Evolutionary conservation across 2,888 invertebrate species (phyloP), one percentile per base, ranked within the genome.

Genomic region (Ichneumoninae sp.): DNA sequence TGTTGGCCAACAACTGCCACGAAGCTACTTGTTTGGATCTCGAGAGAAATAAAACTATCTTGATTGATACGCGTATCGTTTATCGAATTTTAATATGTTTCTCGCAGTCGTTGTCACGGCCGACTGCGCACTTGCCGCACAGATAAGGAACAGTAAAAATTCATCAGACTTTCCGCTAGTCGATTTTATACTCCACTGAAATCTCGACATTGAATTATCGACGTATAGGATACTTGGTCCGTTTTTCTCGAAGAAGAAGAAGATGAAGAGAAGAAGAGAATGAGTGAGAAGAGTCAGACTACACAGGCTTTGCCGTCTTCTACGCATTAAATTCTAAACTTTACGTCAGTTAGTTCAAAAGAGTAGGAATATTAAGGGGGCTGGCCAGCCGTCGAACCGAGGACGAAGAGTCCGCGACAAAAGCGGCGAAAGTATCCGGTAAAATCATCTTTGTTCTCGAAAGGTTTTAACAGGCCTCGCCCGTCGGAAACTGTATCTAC

Each of bases 161-260:
- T 80, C 80, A 65, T 84, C 84, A 80, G 84, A 84, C 80, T 84
- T 80, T 78, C 50, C 62, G 74, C 77, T 74, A 74, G 72, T 77
- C 68, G 77, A 77, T 80, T 52, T 62, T 68, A 74, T 60, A 80
- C 80, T 84, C 80, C 72, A 74, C 84, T 80, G 77, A 80, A 69
- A 74, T 77, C 72, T 84, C 62, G 69, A 77, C 76, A 74, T 62
- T 16, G 80, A 84, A 80, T 50, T 78, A 80, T 80, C 84, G 84
- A 84, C 77, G 76, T 77, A 80, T 62, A 75, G 65, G 75, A 75
- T 76, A 82, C 52, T 84, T 82, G 84, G 84, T 84, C 81, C 84
- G 79, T 66, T 70, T 62, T 30, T 62, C 62, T 62, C 33, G 70
- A 76, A 68, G 44, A 60, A 83, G 16, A 69, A 79, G 10, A 26